Evolutionary conservation across 2,113 vertebrate species (phyloP), one percentile per base, ranked within the genome.

Genomic region (Phainopepla nitens): DNA sequence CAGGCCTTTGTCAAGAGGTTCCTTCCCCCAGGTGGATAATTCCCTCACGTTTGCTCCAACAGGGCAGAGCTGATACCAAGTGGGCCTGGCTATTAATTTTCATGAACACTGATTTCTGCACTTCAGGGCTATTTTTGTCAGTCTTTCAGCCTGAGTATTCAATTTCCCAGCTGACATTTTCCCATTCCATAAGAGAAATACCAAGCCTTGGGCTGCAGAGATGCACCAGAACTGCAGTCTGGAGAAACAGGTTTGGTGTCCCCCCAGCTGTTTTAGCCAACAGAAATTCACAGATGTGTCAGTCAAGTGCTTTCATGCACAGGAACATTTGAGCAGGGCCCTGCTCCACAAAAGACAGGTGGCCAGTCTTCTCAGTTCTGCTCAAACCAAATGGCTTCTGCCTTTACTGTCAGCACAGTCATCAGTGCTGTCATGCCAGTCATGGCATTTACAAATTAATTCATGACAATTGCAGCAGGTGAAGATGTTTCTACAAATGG

Each of bases 101-200:
- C 45, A 33, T 33, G 15, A 76, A 8, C 39, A 20, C 27, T 44
- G 50, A 79, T 93, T 95, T 87, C 70, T 94, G 62, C 58, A 54
- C 70, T 88, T 85, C 50, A 47, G n/a, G 68, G 71, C 82, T 88
- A 56, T 82, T 93, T 90, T 80, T 86, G 39, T 93, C 85, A n/a
- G 29, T 39, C 50, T 65, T 84, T 89, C 84, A 91, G 56, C 68
- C 62, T 31, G 13, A 19, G 84, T 47, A 33, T 93, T 90, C 2
- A 0, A 24, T 95, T 90, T 78, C 87, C 60, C 85, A 90, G 82
- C 75, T 94, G 95, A 56, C 88, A 53, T 92, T 92, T 90, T 96
- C 82, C 94, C 62, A 65, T 90, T 91, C 90, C 56, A 0, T 64
- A 68, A 36, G 80, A 36, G 62, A 95, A 95, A 87, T 91, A 91